Conservation (phyloP, 1,140 invertebrate species). For the Microvelia longipes region DNA sequence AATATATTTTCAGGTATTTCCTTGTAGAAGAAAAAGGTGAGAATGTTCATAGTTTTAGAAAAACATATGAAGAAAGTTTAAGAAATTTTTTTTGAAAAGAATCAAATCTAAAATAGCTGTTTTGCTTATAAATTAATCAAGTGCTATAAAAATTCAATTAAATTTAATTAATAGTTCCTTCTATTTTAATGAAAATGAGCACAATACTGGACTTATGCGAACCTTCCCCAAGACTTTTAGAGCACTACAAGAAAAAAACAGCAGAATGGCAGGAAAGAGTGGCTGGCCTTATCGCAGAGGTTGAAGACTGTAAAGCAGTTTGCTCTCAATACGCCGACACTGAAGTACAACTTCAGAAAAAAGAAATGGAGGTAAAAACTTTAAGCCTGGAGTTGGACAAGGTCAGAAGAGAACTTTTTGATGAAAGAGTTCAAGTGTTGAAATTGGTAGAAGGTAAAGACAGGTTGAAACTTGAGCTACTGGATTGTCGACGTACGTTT, state of each 20-base stretch:
- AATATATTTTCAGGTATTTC: no score
- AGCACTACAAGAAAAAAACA: constrained; percentile 11
- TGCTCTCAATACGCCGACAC: constrained; percentile 4
- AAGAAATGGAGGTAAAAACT: constrained; percentile 1
- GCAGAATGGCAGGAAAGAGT: constrained; percentile 5
- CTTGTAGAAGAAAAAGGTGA: no score
- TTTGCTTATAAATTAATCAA: no score
- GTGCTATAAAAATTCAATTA: no score
- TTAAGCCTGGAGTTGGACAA: constrained; percentile 14
- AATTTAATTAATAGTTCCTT: no score
- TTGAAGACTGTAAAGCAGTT: constrained; percentile 6
- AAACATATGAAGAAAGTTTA: no score
- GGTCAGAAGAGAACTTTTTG: constrained; percentile 12
- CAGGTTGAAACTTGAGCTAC: constrained; percentile 7
- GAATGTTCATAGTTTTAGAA: no score
- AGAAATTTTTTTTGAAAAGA: no score
- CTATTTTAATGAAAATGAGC: no score
- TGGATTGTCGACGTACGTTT: constrained; percentile 11
- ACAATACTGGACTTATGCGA: background rate
- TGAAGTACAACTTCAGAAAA: constrained; percentile 6
- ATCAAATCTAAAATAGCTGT: no score
- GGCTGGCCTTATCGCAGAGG: background rate
- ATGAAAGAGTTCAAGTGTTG: constrained; percentile 16
- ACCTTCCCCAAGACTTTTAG: constrained; percentile 4
- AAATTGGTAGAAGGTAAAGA: constrained; percentile 15